phyloP scores from a whole-genome alignment of 2,113 vertebrate genomes.

The Helogale parvula region DNA sequence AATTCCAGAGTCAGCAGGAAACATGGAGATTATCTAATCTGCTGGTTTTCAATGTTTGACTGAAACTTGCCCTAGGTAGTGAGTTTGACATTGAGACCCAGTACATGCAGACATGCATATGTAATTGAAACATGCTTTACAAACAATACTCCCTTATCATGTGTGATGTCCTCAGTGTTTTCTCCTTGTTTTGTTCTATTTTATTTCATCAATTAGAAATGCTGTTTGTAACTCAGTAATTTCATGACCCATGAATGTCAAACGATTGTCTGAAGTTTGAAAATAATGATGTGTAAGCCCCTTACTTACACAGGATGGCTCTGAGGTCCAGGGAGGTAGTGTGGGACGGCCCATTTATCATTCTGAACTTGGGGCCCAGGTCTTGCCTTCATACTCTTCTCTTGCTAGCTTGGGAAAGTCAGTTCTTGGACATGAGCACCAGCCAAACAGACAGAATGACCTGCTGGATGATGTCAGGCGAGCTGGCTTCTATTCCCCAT shows the following conservation, averaged over 20 bases:
- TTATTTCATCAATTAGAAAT: conserved; percentile 19
- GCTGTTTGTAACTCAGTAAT: background rate
- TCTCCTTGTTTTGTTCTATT: background rate
- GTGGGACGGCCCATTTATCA: background rate
- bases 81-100: background rate
- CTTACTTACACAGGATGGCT: background rate
- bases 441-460: background rate
- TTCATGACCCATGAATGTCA: background rate
- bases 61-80: background rate
- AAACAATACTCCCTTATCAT: background rate
- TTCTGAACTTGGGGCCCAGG: background rate
- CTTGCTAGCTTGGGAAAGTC: background rate
- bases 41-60: background rate
- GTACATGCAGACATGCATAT: accelerated
- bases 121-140: background rate
- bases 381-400: background rate
- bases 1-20: background rate
- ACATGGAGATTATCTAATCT: background rate
- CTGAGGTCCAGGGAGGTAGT: background rate
- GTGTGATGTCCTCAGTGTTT: background rate
- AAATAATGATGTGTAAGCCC: background rate
- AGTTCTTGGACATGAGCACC: background rate
- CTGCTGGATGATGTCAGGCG: background rate
- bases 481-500: background rate
- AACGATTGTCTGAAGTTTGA: background rate